These are phyloP conservation scores for Himantopus leucocephalus DNA, from an alignment of 2,113 vertebrate genomes.

Conservation along the genomic window DNA sequence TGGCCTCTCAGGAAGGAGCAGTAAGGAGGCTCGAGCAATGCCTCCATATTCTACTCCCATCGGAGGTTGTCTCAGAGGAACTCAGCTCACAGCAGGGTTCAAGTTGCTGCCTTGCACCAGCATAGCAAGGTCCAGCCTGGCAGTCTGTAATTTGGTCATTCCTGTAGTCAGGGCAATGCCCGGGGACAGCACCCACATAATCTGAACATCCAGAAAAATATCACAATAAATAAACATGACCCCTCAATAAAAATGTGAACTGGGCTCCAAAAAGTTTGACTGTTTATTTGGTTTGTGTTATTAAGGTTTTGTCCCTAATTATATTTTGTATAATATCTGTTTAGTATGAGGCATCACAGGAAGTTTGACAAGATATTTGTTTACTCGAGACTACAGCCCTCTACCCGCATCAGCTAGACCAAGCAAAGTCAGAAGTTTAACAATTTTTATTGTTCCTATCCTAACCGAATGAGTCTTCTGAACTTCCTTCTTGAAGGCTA, in stretches of 20 bases:
- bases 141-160: not conserved
- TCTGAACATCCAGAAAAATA: not conserved
- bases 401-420: not conserved
- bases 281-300: not conserved
- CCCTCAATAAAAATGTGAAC: not conserved
- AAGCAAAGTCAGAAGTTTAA: not conserved
- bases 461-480: not conserved
- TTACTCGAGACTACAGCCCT: not conserved
- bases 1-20: not conserved
- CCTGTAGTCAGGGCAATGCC: too few species aligned
- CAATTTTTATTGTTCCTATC: not conserved
- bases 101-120: not conserved
- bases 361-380: not conserved
- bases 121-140: not conserved
- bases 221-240: not conserved
- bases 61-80: not conserved
- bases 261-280: rapidly evolving
- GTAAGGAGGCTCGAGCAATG: not conserved
- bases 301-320: not conserved
- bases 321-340: not conserved
- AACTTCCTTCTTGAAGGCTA: not conserved
- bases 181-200: not conserved
- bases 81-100: not conserved
- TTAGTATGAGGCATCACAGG: not conserved
- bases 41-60: not conserved